A percentile compares a stretch with the other conserved stretches of the same genome.
Conservation (phyloP, 2,888 invertebrate genomes). For the Drosophila barbarae region DNA sequence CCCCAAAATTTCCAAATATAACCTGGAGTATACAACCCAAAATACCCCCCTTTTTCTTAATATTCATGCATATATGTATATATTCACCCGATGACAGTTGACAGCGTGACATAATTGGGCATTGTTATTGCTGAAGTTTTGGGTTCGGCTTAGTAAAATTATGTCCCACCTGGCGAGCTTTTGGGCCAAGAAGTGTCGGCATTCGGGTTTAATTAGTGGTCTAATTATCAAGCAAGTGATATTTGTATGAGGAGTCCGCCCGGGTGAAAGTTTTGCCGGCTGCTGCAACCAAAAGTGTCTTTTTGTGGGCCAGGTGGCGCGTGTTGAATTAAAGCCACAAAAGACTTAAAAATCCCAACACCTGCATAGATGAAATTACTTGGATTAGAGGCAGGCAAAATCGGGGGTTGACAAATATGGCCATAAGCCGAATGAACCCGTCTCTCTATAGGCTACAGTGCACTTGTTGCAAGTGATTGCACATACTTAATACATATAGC, state of each 20-base stretch:
- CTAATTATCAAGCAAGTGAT: constrained; percentile 54
- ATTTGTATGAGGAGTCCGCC: constrained; percentile 12
- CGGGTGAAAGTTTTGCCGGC: constrained; percentile 33
- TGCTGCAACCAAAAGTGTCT: constrained; percentile 4
- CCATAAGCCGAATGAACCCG: constrained; percentile 14
- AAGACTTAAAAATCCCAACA: constrained; percentile 15
- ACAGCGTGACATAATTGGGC: constrained; percentile 55
- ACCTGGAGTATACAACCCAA: background rate
- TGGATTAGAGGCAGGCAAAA: constrained; percentile 34
- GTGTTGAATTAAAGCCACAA: constrained; percentile 24
- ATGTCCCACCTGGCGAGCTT: constrained; percentile 20
- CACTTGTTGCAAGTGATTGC: constrained; percentile 42
- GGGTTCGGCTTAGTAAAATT: constrained; percentile 28
- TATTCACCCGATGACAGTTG: constrained; percentile 31
- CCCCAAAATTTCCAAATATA: background rate
- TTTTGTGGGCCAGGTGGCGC: constrained; percentile 38
- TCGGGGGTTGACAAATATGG: constrained; percentile 28
- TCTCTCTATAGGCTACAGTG: constrained; percentile 18
- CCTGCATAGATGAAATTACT: constrained; percentile 40
- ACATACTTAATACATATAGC: constrained; percentile 43
- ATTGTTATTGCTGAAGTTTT: constrained; percentile 40
- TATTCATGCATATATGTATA: constrained; percentile 24
- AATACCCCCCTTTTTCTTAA: background rate
- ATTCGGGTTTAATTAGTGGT: constrained; percentile 48
- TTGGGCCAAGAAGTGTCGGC: constrained; percentile 43